phyloP scores from a whole-genome alignment of 1,140 invertebrate species.

The Maniola jurtina region DNA sequence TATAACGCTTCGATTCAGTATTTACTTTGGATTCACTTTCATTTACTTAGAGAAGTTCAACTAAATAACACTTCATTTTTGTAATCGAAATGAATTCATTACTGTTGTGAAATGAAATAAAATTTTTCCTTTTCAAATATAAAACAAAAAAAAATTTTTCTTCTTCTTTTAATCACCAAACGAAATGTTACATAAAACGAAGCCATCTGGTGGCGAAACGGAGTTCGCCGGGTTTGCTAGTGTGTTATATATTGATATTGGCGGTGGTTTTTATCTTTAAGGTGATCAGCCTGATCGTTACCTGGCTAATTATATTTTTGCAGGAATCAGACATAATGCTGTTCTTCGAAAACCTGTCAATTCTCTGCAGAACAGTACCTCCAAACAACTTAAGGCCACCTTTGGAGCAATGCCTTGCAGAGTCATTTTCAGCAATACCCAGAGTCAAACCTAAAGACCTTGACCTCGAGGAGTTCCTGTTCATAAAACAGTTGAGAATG shows the following conservation, averaged over 20 bases:
- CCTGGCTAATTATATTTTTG: slow-evolving; percentile 19
- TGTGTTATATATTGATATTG: background rate
- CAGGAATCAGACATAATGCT: slow-evolving; percentile 58
- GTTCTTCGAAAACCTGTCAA: slow-evolving; percentile 56
- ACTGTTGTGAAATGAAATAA: slow-evolving; percentile 41
- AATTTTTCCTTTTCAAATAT: slow-evolving; percentile 34
- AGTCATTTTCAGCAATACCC: slow-evolving; percentile 34
- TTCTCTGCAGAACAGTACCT: slow-evolving; percentile 57
- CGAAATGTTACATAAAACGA: slow-evolving; percentile 36
- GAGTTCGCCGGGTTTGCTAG: slow-evolving; percentile 25
- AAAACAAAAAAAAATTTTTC: slow-evolving; percentile 35
- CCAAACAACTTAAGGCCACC: slow-evolving; percentile 51
- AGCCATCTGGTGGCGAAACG: slow-evolving; percentile 35
- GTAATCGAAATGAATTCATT: slow-evolving; percentile 42
- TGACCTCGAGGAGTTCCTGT: slow-evolving; percentile 37
- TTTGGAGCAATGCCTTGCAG: slow-evolving; percentile 44
- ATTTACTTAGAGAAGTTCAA: slow-evolving; percentile 36
- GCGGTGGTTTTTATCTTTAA: too few species aligned
- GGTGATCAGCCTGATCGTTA: too few species aligned
- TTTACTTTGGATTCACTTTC: slow-evolving; percentile 30
- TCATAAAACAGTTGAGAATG: slow-evolving; percentile 46
- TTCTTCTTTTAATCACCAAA: slow-evolving; percentile 32
- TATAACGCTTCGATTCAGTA: slow-evolving; percentile 30
- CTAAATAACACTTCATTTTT: slow-evolving; percentile 39
- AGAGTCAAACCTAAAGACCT: slow-evolving; percentile 21